Percentiles rank a stretch among this genome's conserved stretches.
phyloP scores from a whole-genome alignment of 92 coral and sea anemone genomes.

The Desmophyllum pertusum region DNA sequence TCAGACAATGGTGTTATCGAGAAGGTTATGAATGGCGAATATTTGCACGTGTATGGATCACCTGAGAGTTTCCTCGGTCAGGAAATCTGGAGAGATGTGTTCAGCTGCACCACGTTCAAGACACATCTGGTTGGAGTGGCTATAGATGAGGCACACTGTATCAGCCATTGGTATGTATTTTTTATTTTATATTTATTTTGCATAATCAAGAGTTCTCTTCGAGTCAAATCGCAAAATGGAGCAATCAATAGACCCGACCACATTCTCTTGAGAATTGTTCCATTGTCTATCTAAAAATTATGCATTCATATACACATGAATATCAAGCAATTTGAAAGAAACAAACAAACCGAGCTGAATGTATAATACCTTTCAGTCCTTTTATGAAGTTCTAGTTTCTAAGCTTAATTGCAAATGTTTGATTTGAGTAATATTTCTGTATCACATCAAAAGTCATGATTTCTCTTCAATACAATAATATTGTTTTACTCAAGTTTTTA shows the following conservation, averaged over 20 bases:
- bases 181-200: not conserved
- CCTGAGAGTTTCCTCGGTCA: not conserved
- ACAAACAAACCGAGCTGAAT: too few relatives aligned
- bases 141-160: constrained; percentile 73
- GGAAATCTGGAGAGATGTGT: constrained; percentile 10
- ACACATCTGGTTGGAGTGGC: constrained; percentile 47
- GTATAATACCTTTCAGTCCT: not conserved
- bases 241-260: too few relatives aligned
- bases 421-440: too few relatives aligned
- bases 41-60: constrained; percentile 41
- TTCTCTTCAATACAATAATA: not conserved
- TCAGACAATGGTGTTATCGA: constrained; percentile 23
- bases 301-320: too few relatives aligned
- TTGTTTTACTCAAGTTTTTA: not conserved
- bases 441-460: not conserved
- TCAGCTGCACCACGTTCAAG: not conserved
- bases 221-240: not conserved
- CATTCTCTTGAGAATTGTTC: too few relatives aligned
- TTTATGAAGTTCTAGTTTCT: not conserved
- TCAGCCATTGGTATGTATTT: constrained; percentile 52
- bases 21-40: constrained; percentile 22
- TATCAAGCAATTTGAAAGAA: too few relatives aligned
- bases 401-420: not conserved
- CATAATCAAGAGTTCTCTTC: not conserved
- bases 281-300: too few relatives aligned